Base-by-base conservation (phyloP, 2,888 invertebrate species). In the Nomada ferruginata region DNA sequence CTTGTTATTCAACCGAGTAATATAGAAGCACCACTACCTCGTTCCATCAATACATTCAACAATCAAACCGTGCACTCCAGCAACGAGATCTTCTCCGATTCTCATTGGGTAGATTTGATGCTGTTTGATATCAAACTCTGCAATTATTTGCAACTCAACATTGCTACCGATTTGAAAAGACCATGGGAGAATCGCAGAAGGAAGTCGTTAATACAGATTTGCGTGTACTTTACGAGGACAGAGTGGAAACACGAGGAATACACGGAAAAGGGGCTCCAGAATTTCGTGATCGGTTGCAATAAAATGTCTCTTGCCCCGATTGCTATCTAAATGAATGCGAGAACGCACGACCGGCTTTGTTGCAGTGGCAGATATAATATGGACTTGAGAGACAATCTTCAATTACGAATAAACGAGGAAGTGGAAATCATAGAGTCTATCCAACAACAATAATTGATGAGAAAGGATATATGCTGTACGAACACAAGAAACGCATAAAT, bases 231-330 rank as follows among this genome's bases (percentile, higher is more conserved):
- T 26, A 20, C 53, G 61, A 65, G 61, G 74, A 85, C 70, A 65
- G 73, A n/a, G 52, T 42, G 64, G 76, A 70, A 75, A 75, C 52
- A 61, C 44, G 65, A 61, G 53, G 76, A 75, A 76, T 65, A 75
- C 53, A 61, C 76, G 70, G 69, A 68, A 61, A 76, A 53, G n/a
- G 26, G 72, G 20, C 55, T 26, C 9, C 29, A 42, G 69, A 82
- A 72, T 84, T 90, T 91, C 93, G 92, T 92, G 92, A 91, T 91
- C 83, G 89, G 60, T 75, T 78, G 92, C 88, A 92, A 91, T 93
- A 92, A 92, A 93, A 90, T 90, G 90, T 89, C 89, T 86, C 86
- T 78, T 69, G 84, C 18, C 53, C 10, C 69, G 89, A 89, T 90
- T 88, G 86, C 87, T 81, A 90, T 91, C 91, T 89, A 88, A 90